Evolutionary conservation across 1,140 invertebrate species (phyloP).

Genomic region (Drosophila littoralis): DNA sequence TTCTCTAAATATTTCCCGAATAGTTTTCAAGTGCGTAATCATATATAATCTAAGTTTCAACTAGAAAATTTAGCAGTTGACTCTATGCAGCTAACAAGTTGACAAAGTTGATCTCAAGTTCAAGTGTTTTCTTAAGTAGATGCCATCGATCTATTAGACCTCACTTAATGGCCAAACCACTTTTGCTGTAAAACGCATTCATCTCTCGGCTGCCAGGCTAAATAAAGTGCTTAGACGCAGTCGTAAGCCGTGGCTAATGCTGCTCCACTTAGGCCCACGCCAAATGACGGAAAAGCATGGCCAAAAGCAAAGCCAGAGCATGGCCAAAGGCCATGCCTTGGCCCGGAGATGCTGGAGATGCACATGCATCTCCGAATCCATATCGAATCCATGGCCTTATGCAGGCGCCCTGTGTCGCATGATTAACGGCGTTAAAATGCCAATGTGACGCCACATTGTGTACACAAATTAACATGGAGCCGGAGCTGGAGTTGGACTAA

Average conservation of each 20-base stretch:
- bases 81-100: not conserved
- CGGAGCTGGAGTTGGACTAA: slow-evolving; percentile 3
- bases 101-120: not conserved
- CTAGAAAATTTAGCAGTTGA: too few species aligned
- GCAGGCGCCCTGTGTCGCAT: slow-evolving; percentile 82
- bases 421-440: slow-evolving; percentile 84
- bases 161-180: too few species aligned
- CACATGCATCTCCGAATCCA: slow-evolving; percentile 36
- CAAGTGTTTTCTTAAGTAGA: not conserved
- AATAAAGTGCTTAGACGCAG: slow-evolving; percentile 72
- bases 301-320: slow-evolving; percentile 20
- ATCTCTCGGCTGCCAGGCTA: slow-evolving; percentile 14
- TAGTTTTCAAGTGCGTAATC: too few species aligned
- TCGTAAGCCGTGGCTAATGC: slow-evolving; percentile 59
- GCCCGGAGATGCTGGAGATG: slow-evolving; percentile 26
- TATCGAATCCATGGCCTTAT: slow-evolving; percentile 68
- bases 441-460: slow-evolving; percentile 84
- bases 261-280: slow-evolving; percentile 75
- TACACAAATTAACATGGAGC: slow-evolving; percentile 81
- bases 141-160: not conserved
- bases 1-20: too few species aligned
- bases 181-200: not conserved
- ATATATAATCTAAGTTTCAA: too few species aligned
- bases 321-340: slow-evolving; percentile 38
- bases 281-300: slow-evolving; percentile 1